Evolutionary conservation across 2,797 vertebrate genomes (phyloP), one percentile per base, ranked within the genome.

Genomic region (Alosa sapidissima): DNA sequence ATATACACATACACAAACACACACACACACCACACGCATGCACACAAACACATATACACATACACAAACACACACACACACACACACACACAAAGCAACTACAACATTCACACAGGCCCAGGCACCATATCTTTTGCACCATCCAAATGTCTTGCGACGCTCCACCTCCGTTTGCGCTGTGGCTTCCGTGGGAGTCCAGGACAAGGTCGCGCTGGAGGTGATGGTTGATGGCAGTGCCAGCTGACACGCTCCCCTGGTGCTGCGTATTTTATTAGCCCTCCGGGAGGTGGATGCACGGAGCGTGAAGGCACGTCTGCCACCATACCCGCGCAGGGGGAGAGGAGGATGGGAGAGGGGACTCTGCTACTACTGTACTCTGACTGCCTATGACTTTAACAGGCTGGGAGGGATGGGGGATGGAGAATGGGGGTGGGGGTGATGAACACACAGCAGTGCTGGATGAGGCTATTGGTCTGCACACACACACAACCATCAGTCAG

Each of bases 141-240:
- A 36, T 14, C 28, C 9, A 13, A 68, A 36, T 68, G 28, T 33
- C 28, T 68, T 68, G 62, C 10, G 28, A 14, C 10, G 28, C 62
- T 78, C 41, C 16, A 45, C 72, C 72, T 78, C 33, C 5, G 19
- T 47, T 7, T 19, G 14, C 16, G 41, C 19, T 9, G 36, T 36
- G 65, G 28, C 28, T 36, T 14, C 11, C 28, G 11, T 14, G 11
- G 36, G 41, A 36, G 16, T 72, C 19, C 13, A 45, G 41, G 72
- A 78, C 72, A 78, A 78, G 72, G 72, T 78, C 41, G 2, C 16
- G 72, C 36, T 78, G 72, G 72, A 78, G 72, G 72, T 78, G 41
- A 47, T 16, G 7, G 41, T 47, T 47, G 72, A 78, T 78, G 72
- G 72, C 72, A 78, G 72, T 47, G 16, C 72, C 72, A 78, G 41